Conservation (phyloP, 2,888 invertebrate genomes). For the Polylopha cassiicola region DNA sequence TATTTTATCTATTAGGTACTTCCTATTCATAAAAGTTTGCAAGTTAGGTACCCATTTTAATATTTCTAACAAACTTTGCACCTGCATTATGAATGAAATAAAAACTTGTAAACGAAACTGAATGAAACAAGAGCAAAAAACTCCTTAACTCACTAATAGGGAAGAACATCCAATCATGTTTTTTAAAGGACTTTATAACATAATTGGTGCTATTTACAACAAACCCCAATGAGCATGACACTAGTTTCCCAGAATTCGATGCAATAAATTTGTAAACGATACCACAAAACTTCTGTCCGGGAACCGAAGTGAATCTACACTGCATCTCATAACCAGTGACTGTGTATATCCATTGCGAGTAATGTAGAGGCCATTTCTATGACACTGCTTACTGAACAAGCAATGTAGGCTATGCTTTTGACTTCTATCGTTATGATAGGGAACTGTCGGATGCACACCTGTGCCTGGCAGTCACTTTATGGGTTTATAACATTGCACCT, state of each 20-base stretch:
- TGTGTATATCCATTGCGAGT: too few relatives aligned
- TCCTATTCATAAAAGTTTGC: too few relatives aligned
- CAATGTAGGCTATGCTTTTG: constrained; percentile 22
- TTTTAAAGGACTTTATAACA: constrained; percentile 48
- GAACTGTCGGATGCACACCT: constrained; percentile 48
- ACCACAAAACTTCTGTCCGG: constrained; percentile 71
- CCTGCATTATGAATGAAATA: constrained; percentile 17
- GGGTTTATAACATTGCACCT: constrained; percentile 71
- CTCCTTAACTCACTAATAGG: constrained; percentile 13
- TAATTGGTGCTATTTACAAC: constrained; percentile 57
- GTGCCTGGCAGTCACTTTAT: constrained; percentile 61
- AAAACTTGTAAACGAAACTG: constrained; percentile 5
- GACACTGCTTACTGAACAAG: constrained; percentile 9
- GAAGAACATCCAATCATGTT: constrained; percentile 28
- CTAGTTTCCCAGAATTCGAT: constrained; percentile 59
- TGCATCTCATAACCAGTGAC: too few relatives aligned
- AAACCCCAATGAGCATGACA: constrained; percentile 60
- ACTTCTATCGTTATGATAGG: constrained; percentile 5
- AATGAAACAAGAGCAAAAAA: constrained; percentile 21
- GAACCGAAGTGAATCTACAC: too few relatives aligned
- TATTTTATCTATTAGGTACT: too few relatives aligned
- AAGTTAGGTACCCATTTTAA: too few relatives aligned
- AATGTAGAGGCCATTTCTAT: too few relatives aligned
- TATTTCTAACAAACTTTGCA: too few relatives aligned
- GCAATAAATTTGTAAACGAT: constrained; percentile 71